Evolutionary conservation across 2,113 vertebrate genomes (phyloP), one percentile per base, ranked within the genome.

Genomic region (Myxocyprinus asiaticus): DNA sequence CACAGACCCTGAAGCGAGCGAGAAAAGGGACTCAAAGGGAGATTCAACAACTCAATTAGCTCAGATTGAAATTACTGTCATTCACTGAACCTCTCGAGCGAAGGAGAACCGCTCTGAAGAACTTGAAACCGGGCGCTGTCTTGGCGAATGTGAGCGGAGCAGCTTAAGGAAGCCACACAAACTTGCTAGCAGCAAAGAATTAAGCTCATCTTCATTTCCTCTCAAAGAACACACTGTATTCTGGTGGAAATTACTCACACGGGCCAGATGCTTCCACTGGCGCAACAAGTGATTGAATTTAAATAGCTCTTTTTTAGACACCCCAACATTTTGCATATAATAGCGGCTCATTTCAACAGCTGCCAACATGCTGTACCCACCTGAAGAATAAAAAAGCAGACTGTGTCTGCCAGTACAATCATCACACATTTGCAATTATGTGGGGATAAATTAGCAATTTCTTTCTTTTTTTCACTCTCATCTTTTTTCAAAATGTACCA

Each of bases 51-150:
- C 87, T 88, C 87, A 86, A 88, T 90, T 89, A 85, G 62, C 59
- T 64, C 77, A 3, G 56, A 87, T 90, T 77, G 86, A 87, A 89
- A 88, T 85, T 81, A 45, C 83, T 85, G 90, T 86, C 88, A 86
- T 45, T 89, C 87, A 86, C 73, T 64, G 59, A 47, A 53, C 5
- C 9, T 59, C 70, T 42, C 17, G 59, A 66, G 0, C 7, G 4
- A 3, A 11, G 47, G 9, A 72, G 43, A 59, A 67, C 43, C 4
- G 44, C 71, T 53, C 47, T 45, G 22, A 63, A 75, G 14, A 65
- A 74, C 67, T 62, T 6, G 47, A 51, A 65, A 76, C 6, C 5
- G 53, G 44, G 51, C 14, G 73, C n/a, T 6, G 12, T 74, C 70
- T 80, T 8, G 53, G 4, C 4, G 33, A 67, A 66, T 43, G 48